These are phyloP conservation scores for Akabosia matsudoensis DNA, from an alignment of 1,140 invertebrate genomes.

Conservation along the genomic window DNA sequence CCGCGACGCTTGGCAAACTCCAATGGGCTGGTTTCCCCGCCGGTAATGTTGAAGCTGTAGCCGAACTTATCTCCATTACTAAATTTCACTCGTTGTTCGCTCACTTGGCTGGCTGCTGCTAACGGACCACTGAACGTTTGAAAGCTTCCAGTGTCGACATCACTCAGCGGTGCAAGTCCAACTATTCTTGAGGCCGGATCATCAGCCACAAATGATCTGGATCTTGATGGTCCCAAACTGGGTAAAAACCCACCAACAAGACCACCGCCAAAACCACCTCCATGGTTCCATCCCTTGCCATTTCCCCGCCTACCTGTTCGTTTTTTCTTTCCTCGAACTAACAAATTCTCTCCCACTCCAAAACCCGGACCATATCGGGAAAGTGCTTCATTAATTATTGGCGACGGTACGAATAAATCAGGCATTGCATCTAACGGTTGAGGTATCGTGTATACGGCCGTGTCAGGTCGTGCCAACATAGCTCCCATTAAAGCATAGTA, in stretches of 20 bases:
- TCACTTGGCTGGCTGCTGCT: not conserved
- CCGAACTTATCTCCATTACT: not conserved
- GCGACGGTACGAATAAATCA: constrained; percentile 7
- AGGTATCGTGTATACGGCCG: not conserved
- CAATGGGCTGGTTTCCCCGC: too few species aligned
- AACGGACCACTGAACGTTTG: not conserved
- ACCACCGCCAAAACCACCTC: not conserved
- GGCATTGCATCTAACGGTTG: constrained; percentile 24
- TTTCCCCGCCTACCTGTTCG: not conserved
- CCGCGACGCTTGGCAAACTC: too few species aligned
- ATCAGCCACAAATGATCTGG: not conserved
- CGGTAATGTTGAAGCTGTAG: not conserved
- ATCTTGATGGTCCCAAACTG: not conserved
- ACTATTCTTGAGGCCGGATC: not conserved
- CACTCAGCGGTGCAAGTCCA: not conserved
- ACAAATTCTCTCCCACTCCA: not conserved
- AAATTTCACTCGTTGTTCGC: not conserved
- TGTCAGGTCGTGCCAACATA: not conserved
- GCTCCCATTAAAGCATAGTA: constrained; percentile 25
- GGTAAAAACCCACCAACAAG: not conserved
- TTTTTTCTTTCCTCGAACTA: too few species aligned
- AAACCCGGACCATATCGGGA: not conserved
- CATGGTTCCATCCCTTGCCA: not conserved
- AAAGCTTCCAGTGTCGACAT: not conserved
- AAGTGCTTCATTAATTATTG: not conserved